phyloP scores from a whole-genome alignment of 2,113 vertebrate species.

The Syngnathoides biaculeatus region DNA sequence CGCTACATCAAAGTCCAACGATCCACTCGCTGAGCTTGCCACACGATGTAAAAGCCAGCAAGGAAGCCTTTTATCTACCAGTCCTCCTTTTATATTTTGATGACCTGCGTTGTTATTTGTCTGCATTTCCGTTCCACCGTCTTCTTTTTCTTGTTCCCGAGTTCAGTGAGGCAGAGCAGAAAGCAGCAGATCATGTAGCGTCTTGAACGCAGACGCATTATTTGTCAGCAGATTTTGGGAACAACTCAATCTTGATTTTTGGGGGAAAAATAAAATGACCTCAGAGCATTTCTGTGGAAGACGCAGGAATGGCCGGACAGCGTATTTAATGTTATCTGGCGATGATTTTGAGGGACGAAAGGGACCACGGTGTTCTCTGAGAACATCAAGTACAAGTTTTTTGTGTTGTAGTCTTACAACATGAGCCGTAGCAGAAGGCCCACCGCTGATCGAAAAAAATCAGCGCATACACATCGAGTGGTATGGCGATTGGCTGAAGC shows the following conservation, averaged over 20 bases:
- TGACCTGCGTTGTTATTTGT: neutral
- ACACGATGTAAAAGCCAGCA: neutral
- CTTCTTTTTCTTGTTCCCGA: neutral
- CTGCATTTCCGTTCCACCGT: neutral
- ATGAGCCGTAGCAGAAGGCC: too few species aligned
- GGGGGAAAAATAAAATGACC: neutral
- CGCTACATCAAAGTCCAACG: neutral
- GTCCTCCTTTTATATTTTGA: neutral
- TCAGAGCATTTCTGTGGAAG: neutral
- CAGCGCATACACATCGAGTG: too few species aligned
- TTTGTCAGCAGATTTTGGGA: neutral
- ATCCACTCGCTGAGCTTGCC: neutral
- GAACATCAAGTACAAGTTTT: neutral
- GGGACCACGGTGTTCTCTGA: neutral
- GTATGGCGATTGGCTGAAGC: too few species aligned
- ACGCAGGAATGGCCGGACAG: neutral
- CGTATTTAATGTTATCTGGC: neutral
- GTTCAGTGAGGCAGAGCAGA: neutral
- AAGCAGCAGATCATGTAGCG: neutral
- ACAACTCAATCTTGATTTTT: conserved; percentile 4
- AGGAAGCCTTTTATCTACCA: neutral
- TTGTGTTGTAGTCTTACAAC: neutral
- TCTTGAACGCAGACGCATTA: neutral
- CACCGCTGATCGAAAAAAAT: too few species aligned
- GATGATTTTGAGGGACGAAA: conserved; percentile 4